Base-by-base conservation (phyloP, 2,888 invertebrate genomes). In the Limnephilus marmoratus region DNA sequence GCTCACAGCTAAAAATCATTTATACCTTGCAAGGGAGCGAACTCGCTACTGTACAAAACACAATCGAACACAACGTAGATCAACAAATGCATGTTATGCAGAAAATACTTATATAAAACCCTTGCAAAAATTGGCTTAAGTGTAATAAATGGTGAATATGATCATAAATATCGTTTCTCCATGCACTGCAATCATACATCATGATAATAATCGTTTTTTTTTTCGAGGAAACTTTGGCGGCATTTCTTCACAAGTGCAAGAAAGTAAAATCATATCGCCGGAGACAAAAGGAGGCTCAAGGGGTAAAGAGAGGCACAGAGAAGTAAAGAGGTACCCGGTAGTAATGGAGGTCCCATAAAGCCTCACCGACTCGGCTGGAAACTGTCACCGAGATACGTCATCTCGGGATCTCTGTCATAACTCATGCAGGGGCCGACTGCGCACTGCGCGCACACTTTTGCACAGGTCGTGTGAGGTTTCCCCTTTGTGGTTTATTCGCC, bases 341-440 rank as follows among this genome's bases (percentile, higher is more conserved):
- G 93, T 93, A 29, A 18, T 37, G 34, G 31, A 29, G 18, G 88
- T 68, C 68, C 37, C 68, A 90, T 92, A 91, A 93, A 93, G 93
- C 87, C 87, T 91, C 81, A 88, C 91, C 92, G 92, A 92, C 93
- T 68, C 92, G 81, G 80, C 88, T 86, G 91, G 90, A 91, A 87
- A 89, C 93, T 89, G 93, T 92, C 93, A 91, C 92, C 90, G 92
- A 93, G 93, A 93, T 92, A 89, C 86, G 53, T 92, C 90, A 93
- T 93, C 93, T 93, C 29, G 37, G 37, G 91, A 93, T 93, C 93
- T 93, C 18, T 24, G 37, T 34, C 92, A 83, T 93, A 93, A 93
- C 80, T 93, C 93, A 93, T 93, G 91, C 82, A 12, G 82, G 81
- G 80, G 18, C 29, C 80, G 37, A 31, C 45, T 80, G 90, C 81